A percentile compares a stretch with the other conserved stretches of the same genome.
These are phyloP conservation scores for Hesperia comma DNA, from an alignment of 2,888 invertebrate genomes.

Conservation along the genomic window DNA sequence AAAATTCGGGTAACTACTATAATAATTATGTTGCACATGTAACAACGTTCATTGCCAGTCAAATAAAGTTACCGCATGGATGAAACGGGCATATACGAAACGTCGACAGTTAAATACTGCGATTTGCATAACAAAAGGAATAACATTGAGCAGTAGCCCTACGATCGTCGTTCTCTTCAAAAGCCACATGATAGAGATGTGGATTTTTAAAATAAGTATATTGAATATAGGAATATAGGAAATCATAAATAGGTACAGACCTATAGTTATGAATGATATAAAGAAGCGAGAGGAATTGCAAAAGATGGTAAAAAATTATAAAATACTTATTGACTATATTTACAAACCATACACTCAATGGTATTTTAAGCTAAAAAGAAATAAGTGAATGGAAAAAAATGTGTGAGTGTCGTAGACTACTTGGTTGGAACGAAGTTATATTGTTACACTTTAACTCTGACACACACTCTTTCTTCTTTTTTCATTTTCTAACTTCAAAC, in stretches of 20 bases:
- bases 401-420: no score
- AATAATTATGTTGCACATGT: slow-evolving; percentile 1
- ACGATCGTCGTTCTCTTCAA: slow-evolving; percentile 5
- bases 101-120: slow-evolving; percentile 20
- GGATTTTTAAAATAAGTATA: background rate
- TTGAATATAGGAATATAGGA: background rate
- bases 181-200: slow-evolving; percentile 15
- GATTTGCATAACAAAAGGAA: slow-evolving; percentile 30
- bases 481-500: no score
- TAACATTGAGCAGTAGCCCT: slow-evolving; percentile 5
- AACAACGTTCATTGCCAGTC: slow-evolving; percentile 7
- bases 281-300: no score
- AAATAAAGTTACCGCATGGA: slow-evolving; percentile 14
- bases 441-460: no score
- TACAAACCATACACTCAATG: no score
- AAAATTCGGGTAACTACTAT: background rate
- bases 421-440: no score
- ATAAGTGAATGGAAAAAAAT: no score
- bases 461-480: no score
- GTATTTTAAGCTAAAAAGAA: no score
- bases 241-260: background rate
- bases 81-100: slow-evolving; percentile 5
- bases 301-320: no score
- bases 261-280: no score
- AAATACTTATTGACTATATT: no score